Conservation (phyloP, 2,113 vertebrate genomes). For the Xenus cinereus region DNA sequence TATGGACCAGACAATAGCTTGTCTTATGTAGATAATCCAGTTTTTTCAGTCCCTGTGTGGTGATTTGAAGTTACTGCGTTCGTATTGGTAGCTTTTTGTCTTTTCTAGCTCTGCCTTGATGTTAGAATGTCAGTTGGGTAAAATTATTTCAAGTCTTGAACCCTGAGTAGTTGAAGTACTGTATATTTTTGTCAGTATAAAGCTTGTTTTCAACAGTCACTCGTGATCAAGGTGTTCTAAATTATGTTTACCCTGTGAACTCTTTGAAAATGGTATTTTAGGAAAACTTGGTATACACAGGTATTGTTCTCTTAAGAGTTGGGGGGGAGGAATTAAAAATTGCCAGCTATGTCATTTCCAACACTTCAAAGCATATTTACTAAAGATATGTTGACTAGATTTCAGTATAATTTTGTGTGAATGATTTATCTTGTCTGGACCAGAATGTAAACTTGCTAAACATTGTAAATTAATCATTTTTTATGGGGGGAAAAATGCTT, state of each 20-base stretch:
- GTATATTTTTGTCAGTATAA: background rate
- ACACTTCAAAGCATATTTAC: slow-evolving; percentile 34
- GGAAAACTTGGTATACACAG: background rate
- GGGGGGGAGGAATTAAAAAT: background rate
- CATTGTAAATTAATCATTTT: slow-evolving; percentile 11
- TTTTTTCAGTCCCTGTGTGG: background rate
- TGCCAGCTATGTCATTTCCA: background rate
- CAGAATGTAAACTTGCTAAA: slow-evolving; percentile 48
- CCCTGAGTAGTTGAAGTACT: background rate
- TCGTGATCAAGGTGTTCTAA: background rate
- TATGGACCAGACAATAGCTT: background rate
- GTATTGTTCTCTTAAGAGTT: background rate
- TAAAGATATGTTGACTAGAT: background rate
- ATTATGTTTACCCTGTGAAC: background rate
- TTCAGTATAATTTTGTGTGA: slow-evolving; percentile 30
- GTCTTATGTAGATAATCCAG: background rate
- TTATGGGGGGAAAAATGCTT: background rate
- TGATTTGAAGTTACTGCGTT: background rate
- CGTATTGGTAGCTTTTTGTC: background rate
- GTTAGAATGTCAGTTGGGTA: background rate
- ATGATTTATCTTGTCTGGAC: slow-evolving; percentile 44
- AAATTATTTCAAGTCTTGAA: background rate
- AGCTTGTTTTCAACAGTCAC: background rate
- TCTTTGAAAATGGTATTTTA: slow-evolving; percentile 40
- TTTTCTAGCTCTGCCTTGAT: background rate